Evolutionary conservation across 2,888 invertebrate species (phyloP).

Genomic region (Apamea epomidion): DNA sequence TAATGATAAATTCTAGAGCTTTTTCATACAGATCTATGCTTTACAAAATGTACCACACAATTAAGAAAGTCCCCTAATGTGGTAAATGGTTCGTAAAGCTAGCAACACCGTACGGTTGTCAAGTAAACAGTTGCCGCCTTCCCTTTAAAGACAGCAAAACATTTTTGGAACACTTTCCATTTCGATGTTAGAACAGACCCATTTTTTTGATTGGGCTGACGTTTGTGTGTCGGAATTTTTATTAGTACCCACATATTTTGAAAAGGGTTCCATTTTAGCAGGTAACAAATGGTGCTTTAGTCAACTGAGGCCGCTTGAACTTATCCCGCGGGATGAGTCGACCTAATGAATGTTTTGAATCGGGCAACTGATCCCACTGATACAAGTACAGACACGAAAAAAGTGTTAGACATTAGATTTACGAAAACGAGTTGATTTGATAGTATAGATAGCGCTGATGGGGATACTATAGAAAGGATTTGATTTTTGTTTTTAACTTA

Average conservation of each 20-base stretch:
- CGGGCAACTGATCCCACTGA: no score
- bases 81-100: slow-evolving; percentile 5
- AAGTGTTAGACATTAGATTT: no score
- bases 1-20: not conserved
- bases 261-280: not conserved
- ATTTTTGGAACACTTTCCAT: slow-evolving; percentile 51
- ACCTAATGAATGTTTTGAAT: no score
- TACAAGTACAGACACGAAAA: no score
- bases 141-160: slow-evolving; percentile 50
- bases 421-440: no score
- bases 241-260: slow-evolving; percentile 15
- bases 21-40: not conserved
- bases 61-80: not conserved
- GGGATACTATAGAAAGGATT: no score
- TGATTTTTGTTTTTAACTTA: not conserved
- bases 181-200: slow-evolving; percentile 22
- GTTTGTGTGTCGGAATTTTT: slow-evolving; percentile 36
- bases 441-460: no score
- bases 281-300: no score
- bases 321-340: no score
- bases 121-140: slow-evolving; percentile 46
- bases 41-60: not conserved
- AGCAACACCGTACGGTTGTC: slow-evolving; percentile 57
- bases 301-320: no score
- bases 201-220: not conserved